Percentiles rank a stretch among this genome's conserved stretches.
phyloP scores from a whole-genome alignment of 1,140 invertebrate species.

The Tetramorium alpestre region DNA sequence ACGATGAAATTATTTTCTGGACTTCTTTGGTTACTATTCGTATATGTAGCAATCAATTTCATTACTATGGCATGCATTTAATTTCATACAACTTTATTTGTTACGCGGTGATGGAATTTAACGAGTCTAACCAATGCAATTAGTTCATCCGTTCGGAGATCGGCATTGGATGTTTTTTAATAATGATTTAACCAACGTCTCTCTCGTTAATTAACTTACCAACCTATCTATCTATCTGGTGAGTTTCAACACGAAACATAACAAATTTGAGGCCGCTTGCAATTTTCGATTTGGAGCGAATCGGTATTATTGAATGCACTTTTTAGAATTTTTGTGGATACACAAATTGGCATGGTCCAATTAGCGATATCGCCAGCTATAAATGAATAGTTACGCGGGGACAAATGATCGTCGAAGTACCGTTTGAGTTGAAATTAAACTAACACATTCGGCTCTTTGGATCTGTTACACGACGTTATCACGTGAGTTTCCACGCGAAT shows the following conservation, averaged over 20 bases:
- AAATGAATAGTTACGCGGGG: constrained; percentile 47
- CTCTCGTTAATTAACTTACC: constrained; percentile 63
- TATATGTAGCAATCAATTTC: constrained; percentile 33
- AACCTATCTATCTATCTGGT: background rate
- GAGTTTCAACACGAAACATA: background rate
- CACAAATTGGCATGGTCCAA: constrained; percentile 56
- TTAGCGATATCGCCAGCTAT: constrained; percentile 39
- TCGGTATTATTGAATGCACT: constrained; percentile 1
- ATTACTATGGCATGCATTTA: constrained; percentile 33
- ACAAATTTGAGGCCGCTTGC: background rate
- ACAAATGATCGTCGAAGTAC: constrained; percentile 44
- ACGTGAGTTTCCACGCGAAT: constrained; percentile 51
- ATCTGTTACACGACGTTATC: constrained; percentile 53
- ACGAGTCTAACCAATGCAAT: constrained; percentile 61
- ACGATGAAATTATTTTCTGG: constrained; percentile 21
- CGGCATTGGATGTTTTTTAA: constrained; percentile 54
- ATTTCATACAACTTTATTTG: constrained; percentile 39
- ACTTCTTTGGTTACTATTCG: background rate
- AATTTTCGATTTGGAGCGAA: constrained; percentile 16
- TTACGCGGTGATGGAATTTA: constrained; percentile 39
- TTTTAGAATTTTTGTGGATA: constrained; percentile 30
- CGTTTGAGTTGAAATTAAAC: constrained; percentile 56
- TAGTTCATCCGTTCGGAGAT: constrained; percentile 41
- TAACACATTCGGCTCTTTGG: constrained; percentile 50
- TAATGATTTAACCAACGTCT: constrained; percentile 59